Conservation (phyloP, 1,140 invertebrate species). For the Carposina sasakii region DNA sequence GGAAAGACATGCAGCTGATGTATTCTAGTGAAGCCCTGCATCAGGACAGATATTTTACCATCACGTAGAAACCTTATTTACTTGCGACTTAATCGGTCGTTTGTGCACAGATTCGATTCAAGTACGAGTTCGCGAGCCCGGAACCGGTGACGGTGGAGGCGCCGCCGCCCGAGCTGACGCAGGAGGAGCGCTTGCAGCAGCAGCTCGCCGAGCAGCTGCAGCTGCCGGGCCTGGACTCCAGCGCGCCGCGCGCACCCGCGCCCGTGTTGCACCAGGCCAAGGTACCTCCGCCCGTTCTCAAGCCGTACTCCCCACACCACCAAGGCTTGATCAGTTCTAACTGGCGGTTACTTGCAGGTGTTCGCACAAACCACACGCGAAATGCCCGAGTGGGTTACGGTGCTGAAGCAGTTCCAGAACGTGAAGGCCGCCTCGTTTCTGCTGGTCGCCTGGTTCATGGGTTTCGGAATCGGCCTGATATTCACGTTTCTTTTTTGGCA, state of each 20-base stretch:
- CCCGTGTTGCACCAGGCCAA: conserved; percentile 50
- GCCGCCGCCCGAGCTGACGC: conserved; percentile 61
- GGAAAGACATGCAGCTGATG: too few species aligned
- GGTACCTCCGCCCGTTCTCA: conserved; percentile 30
- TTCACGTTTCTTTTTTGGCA: conserved; percentile 99
- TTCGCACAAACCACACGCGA: conserved; percentile 94
- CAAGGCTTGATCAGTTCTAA: neutral
- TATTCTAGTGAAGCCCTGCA: too few species aligned
- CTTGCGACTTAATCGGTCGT: too few species aligned
- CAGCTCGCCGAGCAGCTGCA: conserved; percentile 87
- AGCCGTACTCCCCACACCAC: neutral
- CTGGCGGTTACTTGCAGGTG: conserved; percentile 71
- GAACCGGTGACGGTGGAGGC: conserved; percentile 30
- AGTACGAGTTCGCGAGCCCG: conserved; percentile 76
- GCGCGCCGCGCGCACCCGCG: conserved; percentile 63
- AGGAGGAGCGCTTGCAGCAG: conserved; percentile 84
- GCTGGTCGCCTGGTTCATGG: conserved; percentile 99
- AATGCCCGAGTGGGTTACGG: conserved; percentile 94
- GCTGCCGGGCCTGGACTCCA: conserved; percentile 82
- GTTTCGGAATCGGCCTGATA: conserved; percentile 98
- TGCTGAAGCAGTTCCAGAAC: conserved; percentile 92
- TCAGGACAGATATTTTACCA: too few species aligned
- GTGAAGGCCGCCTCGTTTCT: conserved; percentile 94
- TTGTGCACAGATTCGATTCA: conserved; percentile 79
- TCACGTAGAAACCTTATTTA: too few species aligned